Conservation (phyloP, 2,113 vertebrate genomes). For the Genyomyrus donnyi region DNA sequence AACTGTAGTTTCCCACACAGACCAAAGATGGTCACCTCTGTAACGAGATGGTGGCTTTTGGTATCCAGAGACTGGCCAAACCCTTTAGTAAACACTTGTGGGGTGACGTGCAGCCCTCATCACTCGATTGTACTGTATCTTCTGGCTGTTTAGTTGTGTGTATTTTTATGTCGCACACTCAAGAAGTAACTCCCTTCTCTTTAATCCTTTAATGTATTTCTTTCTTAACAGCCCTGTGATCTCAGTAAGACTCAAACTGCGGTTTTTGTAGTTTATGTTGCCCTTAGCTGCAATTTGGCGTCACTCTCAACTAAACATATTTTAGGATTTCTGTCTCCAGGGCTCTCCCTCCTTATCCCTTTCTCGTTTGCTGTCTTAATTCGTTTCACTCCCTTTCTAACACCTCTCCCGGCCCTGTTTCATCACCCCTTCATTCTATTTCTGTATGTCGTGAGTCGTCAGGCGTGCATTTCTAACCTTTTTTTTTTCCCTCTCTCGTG, state of each 20-base stretch:
- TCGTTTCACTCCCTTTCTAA: background rate
- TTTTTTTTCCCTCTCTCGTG: background rate
- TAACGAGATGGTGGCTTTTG: background rate
- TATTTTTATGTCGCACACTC: background rate
- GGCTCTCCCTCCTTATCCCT: background rate
- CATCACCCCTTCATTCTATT: background rate
- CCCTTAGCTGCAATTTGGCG: background rate
- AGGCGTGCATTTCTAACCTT: background rate
- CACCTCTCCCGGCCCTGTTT: background rate
- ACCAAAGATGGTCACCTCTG: too few species aligned
- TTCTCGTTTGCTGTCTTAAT: background rate
- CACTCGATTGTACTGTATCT: background rate
- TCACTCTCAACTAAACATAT: conserved; percentile 1
- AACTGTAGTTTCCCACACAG: background rate
- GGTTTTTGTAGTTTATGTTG: background rate
- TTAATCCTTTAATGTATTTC: background rate
- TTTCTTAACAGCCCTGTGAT: background rate
- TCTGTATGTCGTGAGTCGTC: background rate
- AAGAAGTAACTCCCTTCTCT: background rate
- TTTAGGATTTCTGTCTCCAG: background rate
- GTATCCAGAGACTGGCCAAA: background rate
- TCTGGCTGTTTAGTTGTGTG: background rate
- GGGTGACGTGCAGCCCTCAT: background rate
- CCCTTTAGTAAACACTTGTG: background rate
- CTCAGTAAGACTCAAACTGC: background rate